Base-by-base conservation (phyloP, 1,140 invertebrate species). In the Aphelinus atriplicis region DNA sequence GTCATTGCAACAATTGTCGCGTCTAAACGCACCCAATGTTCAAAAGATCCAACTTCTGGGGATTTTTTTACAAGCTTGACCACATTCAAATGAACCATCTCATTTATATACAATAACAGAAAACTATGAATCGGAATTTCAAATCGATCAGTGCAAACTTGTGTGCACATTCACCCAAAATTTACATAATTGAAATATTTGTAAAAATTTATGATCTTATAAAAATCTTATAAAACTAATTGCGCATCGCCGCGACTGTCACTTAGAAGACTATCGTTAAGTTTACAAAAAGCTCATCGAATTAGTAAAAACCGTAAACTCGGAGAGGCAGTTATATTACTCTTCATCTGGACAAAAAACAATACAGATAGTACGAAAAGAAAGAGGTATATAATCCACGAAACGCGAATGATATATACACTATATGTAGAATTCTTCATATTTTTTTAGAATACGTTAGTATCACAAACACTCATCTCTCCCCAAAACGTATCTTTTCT, bases 381-480 rank as follows among this genome's bases (percentile, higher is more conserved):
- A 26, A 26, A 26, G 26, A 53, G 9, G 9, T 53, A 6, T 9
- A 6, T 53, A 53, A 53, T 6, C 51, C 4, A 53, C 51, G 51
- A 4, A 53, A 9, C 9, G 51, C 9, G 4, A 53, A 53, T 53
- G 9, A 6, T 4, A 6, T 4, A 6, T 53, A 53, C 51, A 53
- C 4, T 6, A 53, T 9, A 9, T 9, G 9, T 60, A 4, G 3
- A 7, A 10, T 60, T 60, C 3, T 26, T 7, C 7, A 10, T 60
- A 60, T 10, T 10, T 60, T 60, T 60, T 60, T 60, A 7, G 57
- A 26, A 60, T 71, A 76, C 64, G 51, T 76, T 71, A 71, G 74
- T 76, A 76, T 76, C 74, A 76, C 74, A 75, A 75, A 75, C 67
- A 76, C 68, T 76, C 68, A 47, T 55, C 42, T 26, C 26, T 26